Evolutionary conservation across 2,797 vertebrate genomes (phyloP).

Genomic region (Morus bassanus): DNA sequence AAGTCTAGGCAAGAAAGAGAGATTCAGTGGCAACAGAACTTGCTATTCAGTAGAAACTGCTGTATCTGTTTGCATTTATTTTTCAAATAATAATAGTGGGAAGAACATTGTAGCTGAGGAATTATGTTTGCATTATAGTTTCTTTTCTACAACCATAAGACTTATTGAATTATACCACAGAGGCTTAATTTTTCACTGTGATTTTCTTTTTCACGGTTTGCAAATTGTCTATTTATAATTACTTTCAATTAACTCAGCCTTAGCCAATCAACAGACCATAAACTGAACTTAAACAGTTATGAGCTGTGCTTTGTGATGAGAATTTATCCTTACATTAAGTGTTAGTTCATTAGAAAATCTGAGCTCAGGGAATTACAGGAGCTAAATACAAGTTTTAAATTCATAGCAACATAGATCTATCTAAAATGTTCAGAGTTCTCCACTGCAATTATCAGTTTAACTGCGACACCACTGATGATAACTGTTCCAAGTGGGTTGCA

Average conservation of each 20-base stretch:
- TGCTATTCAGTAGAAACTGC: neutral
- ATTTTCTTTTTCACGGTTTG: constrained; percentile 61
- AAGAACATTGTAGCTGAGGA: neutral
- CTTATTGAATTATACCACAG: constrained; percentile 26
- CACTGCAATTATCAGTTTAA: constrained; percentile 1
- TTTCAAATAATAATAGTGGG: constrained; percentile 8
- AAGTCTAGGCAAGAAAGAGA: neutral
- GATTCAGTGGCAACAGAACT: neutral
- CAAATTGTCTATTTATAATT: constrained; percentile 71
- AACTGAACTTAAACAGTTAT: constrained; percentile 69
- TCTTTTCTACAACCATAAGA: constrained; percentile 17
- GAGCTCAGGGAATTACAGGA: constrained; percentile 49
- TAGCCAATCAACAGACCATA: constrained; percentile 70
- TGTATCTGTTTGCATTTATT: neutral
- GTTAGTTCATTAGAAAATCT: constrained; percentile 68
- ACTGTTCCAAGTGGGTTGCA: neutral
- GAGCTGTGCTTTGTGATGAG: constrained; percentile 66
- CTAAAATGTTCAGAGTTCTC: constrained; percentile 43
- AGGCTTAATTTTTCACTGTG: constrained; percentile 57
- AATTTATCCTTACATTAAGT: constrained; percentile 73
- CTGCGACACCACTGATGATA: neutral
- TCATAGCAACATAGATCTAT: constrained; percentile 29
- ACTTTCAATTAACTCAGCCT: constrained; percentile 74
- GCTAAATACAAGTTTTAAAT: constrained; percentile 59
- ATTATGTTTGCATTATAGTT: constrained; percentile 29